A percentile compares a stretch with the other conserved stretches of the same genome.
These are phyloP conservation scores for Rhizomys pruinosus DNA, from an alignment of 2,113 vertebrate genomes.

Conservation along the genomic window DNA sequence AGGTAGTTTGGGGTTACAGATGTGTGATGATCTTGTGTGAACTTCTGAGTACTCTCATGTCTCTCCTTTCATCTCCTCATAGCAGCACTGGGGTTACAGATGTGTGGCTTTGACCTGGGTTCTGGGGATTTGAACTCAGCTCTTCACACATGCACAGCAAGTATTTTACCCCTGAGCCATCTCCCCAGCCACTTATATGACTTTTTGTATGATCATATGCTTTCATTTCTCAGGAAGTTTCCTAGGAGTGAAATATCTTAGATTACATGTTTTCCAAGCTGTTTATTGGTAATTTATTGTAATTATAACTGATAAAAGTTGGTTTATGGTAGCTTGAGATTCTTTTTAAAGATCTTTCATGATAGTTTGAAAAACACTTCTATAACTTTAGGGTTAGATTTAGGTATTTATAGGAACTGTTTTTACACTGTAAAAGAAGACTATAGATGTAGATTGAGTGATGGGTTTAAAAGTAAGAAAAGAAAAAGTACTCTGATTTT, in stretches of 20 bases:
- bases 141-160: background rate
- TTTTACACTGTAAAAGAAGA: background rate
- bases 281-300: conserved; percentile 23
- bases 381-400: background rate
- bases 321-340: background rate
- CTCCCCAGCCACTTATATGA: background rate
- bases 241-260: conserved; percentile 19
- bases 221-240: conserved; percentile 32
- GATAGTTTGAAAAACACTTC: conserved; percentile 36
- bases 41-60: background rate
- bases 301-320: conserved; percentile 16
- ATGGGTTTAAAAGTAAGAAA: conserved; percentile 5
- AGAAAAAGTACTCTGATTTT: background rate
- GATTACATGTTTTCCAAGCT: background rate
- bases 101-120: background rate
- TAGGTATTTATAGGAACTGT: background rate
- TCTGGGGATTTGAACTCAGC: background rate
- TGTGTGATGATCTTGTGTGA: no score
- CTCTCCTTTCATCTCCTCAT: background rate
- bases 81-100: background rate
- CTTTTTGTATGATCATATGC: background rate
- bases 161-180: background rate
- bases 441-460: background rate
- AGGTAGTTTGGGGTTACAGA: background rate
- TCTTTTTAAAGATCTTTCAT: background rate